Conservation (phyloP, 2,888 invertebrate genomes). For the Oasisia sp. region DNA sequence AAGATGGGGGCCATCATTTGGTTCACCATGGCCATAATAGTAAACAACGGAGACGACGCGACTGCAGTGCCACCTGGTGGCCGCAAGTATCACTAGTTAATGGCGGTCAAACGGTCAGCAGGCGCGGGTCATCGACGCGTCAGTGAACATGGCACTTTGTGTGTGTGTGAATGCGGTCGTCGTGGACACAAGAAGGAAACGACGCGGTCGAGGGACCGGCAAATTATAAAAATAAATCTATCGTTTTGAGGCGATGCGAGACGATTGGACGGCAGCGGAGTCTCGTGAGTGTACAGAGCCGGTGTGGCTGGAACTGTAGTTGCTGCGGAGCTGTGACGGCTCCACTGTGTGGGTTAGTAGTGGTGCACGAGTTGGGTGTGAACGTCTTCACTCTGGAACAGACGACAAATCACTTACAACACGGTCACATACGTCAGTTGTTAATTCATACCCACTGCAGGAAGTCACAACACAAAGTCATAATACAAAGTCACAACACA, state of each 20-base stretch:
- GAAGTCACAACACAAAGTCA: too few relatives aligned
- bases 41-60: not conserved
- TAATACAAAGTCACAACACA: too few relatives aligned
- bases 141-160: not conserved
- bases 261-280: not conserved
- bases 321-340: not conserved
- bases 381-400: not conserved
- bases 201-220: not conserved
- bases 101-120: not conserved
- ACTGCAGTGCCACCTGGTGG: not conserved
- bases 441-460: too few relatives aligned
- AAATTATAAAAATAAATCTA: not conserved
- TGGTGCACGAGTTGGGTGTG: not conserved
- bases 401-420: not conserved
- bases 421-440: not conserved
- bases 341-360: not conserved
- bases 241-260: not conserved
- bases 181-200: not conserved
- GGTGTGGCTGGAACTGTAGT: not conserved
- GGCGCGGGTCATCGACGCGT: not conserved
- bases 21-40: slow-evolving; percentile 17
- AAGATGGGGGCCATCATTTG: slow-evolving; percentile 12
- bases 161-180: not conserved
- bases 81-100: not conserved
- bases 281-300: not conserved